Evolutionary conservation across 1,140 invertebrate species (phyloP).

Genomic region (Lepidostoma basale): DNA sequence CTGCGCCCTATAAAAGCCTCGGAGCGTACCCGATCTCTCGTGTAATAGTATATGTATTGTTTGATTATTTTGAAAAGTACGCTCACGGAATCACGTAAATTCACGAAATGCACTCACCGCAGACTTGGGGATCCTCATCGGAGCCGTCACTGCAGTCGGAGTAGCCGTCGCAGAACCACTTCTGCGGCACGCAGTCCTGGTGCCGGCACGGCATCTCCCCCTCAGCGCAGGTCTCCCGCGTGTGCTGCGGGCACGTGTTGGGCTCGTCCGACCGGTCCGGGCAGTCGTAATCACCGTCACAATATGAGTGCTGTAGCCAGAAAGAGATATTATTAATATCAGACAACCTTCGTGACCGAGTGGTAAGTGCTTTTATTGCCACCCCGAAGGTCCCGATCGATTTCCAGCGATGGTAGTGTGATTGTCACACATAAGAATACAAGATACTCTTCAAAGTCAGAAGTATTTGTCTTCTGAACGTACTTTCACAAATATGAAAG

Average conservation of each 20-base stretch:
- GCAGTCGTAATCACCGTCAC: slow-evolving; percentile 84
- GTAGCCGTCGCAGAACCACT: slow-evolving; percentile 71
- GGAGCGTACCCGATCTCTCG: no score
- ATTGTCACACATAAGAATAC: no score
- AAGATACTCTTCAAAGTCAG: no score
- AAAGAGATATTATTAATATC: background rate
- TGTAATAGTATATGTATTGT: no score
- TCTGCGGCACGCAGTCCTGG: slow-evolving; percentile 68
- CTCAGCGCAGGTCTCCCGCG: slow-evolving; percentile 47
- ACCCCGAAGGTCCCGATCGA: no score
- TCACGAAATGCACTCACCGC: slow-evolving; percentile 47
- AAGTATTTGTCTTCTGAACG: no score
- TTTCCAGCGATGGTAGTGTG: no score
- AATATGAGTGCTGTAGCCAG: slow-evolving; percentile 74
- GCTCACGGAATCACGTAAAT: no score
- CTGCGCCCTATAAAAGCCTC: no score
- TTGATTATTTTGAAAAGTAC: no score
- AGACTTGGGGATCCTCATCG: slow-evolving; percentile 63
- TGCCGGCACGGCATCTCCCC: slow-evolving; percentile 67
- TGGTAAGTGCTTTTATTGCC: background rate
- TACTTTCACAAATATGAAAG: no score
- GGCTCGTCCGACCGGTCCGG: slow-evolving; percentile 83
- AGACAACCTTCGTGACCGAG: background rate
- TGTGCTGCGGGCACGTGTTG: slow-evolving; percentile 59
- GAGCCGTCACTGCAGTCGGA: slow-evolving; percentile 71